Conservation (phyloP, 2,113 vertebrate genomes). For the Sander lucioperca region DNA sequence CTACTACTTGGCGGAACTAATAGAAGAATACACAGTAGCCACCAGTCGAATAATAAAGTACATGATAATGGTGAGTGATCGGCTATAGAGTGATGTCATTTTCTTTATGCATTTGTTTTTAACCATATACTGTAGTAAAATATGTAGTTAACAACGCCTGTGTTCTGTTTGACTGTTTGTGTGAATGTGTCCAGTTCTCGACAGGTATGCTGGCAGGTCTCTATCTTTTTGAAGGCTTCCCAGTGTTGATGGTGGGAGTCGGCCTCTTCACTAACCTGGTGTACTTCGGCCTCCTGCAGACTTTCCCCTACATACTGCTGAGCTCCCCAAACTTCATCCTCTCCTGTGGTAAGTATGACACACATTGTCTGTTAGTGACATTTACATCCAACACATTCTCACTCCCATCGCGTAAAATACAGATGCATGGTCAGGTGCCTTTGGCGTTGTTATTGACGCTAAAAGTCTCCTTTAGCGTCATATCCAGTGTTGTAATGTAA, state of each 20-base stretch:
- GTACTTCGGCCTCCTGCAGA: conserved; percentile 94
- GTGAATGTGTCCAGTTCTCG: conserved; percentile 88
- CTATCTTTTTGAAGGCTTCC: conserved; percentile 93
- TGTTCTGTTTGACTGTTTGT: conserved; percentile 1
- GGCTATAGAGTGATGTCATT: neutral
- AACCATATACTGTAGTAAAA: neutral
- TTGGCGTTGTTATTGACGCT: too few species aligned
- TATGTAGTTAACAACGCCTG: rapidly evolving
- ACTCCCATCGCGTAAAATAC: too few species aligned
- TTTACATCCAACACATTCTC: neutral
- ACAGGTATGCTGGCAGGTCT: conserved; percentile 91
- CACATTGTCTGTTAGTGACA: neutral
- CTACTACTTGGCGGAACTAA: conserved; percentile 96
- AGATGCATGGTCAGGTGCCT: too few species aligned
- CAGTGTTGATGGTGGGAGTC: conserved; percentile 88
- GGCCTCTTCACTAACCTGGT: conserved; percentile 98
- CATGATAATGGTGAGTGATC: conserved; percentile 94
- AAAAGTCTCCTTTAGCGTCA: too few species aligned
- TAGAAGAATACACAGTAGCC: conserved; percentile 95
- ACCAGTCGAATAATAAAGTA: conserved; percentile 97
- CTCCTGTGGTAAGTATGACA: conserved; percentile 89
- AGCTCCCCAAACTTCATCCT: conserved; percentile 97
- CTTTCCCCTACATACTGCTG: conserved; percentile 95
- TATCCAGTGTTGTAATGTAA: too few species aligned
- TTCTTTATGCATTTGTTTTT: neutral